Evolutionary conservation across 2,888 invertebrate species (phyloP), one percentile per base, ranked within the genome.

Genomic region (Acronicta aceris): DNA sequence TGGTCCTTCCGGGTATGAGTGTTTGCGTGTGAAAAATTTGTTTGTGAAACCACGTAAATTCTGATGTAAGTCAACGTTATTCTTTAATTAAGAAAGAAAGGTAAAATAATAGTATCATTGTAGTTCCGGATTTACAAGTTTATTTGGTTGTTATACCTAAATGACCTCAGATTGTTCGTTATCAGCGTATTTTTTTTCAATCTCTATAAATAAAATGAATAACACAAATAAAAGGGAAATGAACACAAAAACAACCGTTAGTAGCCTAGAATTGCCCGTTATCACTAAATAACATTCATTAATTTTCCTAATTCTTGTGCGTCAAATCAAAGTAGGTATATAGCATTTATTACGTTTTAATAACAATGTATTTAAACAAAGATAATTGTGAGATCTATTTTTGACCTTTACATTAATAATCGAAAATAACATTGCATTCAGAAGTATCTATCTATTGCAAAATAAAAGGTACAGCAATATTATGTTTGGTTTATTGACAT

Each of bases 281-380:
- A 69, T 69, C 69, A 16, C 30, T 50, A 12, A 33, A 33, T 9
- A 60, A 53, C 25, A 70, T 67, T 60, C 10, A 27, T 30, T 47
- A 10, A 57, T 61, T 56, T 69, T 67, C 25, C 17, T 30, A 61
- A 71, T 59, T 38, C 21, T 51, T 51, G 51, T 66, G 68, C 69
- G 73, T 72, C 69, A 70, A 50, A 49, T 21, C 48, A 38, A 36
- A 4, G 21, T 21, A 21, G 25, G 7, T 53, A 55, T 46, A 25
- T 9, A 30, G 9, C 56, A 10, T 47, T 38, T 27, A 53, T 42
- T 43, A 42, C 30, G 43, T 42, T 53, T 36, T 53, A 69, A 50
- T 53, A 57, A 56, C 30, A 54, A 56, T 50, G 12, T 51, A 12
- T 46, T 33, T 30, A 50, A 50, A 50, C 47, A 48, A 47, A 53